Conservation (phyloP, 2,113 vertebrate genomes). For the Chauna torquata region DNA sequence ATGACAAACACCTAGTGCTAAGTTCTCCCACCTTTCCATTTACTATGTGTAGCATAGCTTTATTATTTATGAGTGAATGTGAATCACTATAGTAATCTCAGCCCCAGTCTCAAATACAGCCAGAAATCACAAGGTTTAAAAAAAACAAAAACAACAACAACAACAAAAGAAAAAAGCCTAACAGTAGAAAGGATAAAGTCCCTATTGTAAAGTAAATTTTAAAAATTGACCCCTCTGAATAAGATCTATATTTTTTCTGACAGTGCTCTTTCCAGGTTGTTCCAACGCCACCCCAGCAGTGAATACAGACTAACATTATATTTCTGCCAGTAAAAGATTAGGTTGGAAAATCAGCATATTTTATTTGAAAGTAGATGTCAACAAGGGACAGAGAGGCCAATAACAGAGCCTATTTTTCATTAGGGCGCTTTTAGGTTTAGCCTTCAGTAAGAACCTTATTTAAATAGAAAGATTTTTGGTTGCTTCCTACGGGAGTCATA, state of each 20-base stretch:
- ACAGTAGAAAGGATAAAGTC: neutral
- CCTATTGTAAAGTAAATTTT: conserved; percentile 35
- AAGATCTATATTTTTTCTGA: neutral
- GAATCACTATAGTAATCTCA: neutral
- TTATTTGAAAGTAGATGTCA: conserved; percentile 45
- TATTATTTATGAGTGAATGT: neutral
- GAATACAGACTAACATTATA: conserved; percentile 12
- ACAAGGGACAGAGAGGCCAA: neutral
- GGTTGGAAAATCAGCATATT: conserved; percentile 49
- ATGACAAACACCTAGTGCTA: neutral
- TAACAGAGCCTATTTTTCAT: conserved; percentile 62
- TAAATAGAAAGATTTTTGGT: conserved; percentile 63
- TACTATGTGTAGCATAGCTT: neutral
- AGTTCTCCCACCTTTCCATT: neutral
- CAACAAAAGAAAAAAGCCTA: fast-evolving
- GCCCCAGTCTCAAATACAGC: neutral
- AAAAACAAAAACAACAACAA: too few relatives aligned
- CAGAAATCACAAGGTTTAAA: neutral
- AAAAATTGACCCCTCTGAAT: conserved; percentile 26
- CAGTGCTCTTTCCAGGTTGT: neutral
- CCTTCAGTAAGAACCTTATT: conserved; percentile 61
- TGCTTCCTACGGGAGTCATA: conserved; percentile 24
- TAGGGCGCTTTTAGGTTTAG: conserved; percentile 63
- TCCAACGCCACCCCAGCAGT: neutral
- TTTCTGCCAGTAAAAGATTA: conserved; percentile 30